Base-by-base conservation (phyloP, 2,797 vertebrate species). In the Danio albolineatus region DNA sequence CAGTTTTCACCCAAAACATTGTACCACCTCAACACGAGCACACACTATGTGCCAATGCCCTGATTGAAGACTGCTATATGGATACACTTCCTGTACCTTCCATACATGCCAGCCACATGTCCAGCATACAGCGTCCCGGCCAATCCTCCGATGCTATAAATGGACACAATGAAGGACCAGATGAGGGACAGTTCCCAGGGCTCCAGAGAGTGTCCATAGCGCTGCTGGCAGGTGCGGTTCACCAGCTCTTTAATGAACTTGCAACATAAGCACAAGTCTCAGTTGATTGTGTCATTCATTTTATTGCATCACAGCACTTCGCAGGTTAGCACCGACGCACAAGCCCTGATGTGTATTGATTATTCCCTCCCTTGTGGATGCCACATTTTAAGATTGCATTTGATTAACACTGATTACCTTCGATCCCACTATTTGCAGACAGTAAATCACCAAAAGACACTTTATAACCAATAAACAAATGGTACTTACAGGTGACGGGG, bases 91-190 rank as follows among this genome's bases (percentile, higher is more conserved):
- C 82, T 79, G 80, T 79, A 93, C 94, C 94, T 93, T 79, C 93
- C 92, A 46, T 82, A 86, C 19, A 21, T 76, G 0, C 86, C 65
- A 2, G 73, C 17, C 16, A 93, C 46, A 5, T 12, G 57, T 64
- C 86, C 75, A 12, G 85, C 84, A 2, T 57, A n/a, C 41, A 92
- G 78, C 0, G 90, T 59, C 0, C 93, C 93, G 10, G 92, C 2
- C 46, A 94, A 77, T 0, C 92, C 94, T 13, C 94, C 94, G 0
- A 94, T 59, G 78, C 88, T 89, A 85, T 89, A 94, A 73, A 91
- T 76, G 2, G 93, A 95, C 16, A 94, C 74, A 0, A 82, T 90
- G 87, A 93, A 92, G 76, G 94, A 93, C 92, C 93, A 95, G 84
- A 93, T 92, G 51, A 93, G 85, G 16, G 88, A 89, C n/a, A 93